Percentiles rank a stretch among this genome's conserved stretches.
Evolutionary conservation across 2,113 vertebrate genomes (phyloP).

Genomic region (Edolisoma coerulescens): DNA sequence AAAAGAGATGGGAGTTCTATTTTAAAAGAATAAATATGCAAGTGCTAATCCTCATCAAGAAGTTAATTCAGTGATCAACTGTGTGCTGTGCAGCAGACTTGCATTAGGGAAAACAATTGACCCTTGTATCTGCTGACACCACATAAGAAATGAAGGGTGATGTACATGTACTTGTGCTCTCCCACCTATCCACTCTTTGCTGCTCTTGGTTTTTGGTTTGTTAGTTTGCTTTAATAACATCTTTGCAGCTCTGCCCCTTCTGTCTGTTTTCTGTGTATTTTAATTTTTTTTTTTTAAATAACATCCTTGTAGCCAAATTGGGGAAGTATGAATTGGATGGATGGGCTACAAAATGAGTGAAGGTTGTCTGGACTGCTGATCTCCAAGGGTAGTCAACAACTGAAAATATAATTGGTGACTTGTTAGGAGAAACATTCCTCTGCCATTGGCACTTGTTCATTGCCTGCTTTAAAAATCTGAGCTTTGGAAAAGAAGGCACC

Average conservation of each 20-base stretch:
- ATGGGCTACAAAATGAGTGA: background rate
- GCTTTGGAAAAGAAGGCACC: background rate
- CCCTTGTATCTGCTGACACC: background rate
- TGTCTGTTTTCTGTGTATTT: background rate
- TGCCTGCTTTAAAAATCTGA: background rate
- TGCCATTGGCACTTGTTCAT: background rate
- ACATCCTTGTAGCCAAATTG: background rate
- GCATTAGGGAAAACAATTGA: background rate
- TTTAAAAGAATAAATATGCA: background rate
- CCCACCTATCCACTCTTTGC: fast-evolving
- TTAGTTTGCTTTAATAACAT: background rate
- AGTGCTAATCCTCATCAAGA: background rate
- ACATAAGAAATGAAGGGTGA: background rate
- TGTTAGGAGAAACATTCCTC: fast-evolving
- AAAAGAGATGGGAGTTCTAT: background rate
- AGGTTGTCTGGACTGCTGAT: background rate
- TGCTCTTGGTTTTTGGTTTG: background rate
- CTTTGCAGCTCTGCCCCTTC: background rate
- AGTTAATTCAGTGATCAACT: background rate
- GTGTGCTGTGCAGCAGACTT: background rate
- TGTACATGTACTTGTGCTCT: background rate
- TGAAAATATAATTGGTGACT: background rate
- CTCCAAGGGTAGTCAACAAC: background rate
- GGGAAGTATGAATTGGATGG: background rate
- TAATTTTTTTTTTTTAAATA: background rate